Evolutionary conservation across 2,888 invertebrate species (phyloP).

Genomic region (Ellobium chinense): DNA sequence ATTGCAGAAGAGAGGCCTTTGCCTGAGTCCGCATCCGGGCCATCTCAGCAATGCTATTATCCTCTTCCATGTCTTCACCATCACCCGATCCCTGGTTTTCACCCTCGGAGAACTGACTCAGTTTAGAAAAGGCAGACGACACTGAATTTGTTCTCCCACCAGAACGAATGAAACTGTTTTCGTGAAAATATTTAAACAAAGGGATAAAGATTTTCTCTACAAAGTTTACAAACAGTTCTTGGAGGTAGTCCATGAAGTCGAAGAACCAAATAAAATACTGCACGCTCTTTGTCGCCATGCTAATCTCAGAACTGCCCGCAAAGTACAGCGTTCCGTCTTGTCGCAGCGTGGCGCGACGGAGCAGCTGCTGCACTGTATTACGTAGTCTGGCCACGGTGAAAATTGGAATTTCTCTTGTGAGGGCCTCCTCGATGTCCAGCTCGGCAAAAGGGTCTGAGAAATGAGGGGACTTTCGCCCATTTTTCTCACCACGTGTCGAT

Average conservation of each 20-base stretch:
- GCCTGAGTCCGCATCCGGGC: constrained; percentile 59
- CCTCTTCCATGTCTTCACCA: constrained; percentile 50
- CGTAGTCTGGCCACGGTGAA: constrained; percentile 49
- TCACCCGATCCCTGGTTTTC: constrained; percentile 55
- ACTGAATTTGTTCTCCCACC: constrained; percentile 57
- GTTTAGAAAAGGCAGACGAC: constrained; percentile 58
- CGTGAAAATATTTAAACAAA: constrained; percentile 66
- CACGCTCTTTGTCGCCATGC: constrained; percentile 51
- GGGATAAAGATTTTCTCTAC: constrained; percentile 66
- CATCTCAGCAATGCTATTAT: constrained; percentile 45
- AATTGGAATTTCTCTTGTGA: constrained; percentile 43
- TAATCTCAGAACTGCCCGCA: constrained; percentile 33
- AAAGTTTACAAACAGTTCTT: constrained; percentile 63
- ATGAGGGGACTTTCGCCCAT: not conserved
- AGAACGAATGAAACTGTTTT: constrained; percentile 53
- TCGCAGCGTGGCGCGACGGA: constrained; percentile 43
- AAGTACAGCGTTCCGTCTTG: constrained; percentile 50
- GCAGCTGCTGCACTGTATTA: constrained; percentile 48
- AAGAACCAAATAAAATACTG: constrained; percentile 71
- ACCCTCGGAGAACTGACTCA: constrained; percentile 61
- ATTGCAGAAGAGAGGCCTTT: constrained; percentile 60
- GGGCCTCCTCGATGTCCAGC: constrained; percentile 41
- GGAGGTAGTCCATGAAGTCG: constrained; percentile 64
- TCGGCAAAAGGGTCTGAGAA: constrained; percentile 39
- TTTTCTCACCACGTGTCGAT: not conserved